These are phyloP conservation scores for Laticauda colubrina DNA, from an alignment of 2,113 vertebrate genomes.

Conservation along the genomic window DNA sequence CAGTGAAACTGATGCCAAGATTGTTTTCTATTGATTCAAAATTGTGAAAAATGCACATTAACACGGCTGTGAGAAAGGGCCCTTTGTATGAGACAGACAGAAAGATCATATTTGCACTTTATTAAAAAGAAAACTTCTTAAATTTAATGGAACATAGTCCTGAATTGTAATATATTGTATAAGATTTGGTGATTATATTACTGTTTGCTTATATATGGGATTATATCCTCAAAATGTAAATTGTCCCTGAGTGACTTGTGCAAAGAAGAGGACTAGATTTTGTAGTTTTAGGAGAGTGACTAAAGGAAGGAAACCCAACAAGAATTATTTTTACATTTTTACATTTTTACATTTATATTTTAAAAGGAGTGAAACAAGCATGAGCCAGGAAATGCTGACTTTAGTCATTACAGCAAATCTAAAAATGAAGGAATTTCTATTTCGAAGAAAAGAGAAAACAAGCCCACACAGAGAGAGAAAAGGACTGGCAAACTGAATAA, in stretches of 20 bases:
- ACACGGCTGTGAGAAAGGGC: neutral
- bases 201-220: neutral
- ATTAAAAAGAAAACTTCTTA: neutral
- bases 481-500: conserved; percentile 35
- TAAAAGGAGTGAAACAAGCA: neutral
- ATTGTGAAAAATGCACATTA: neutral
- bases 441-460: neutral
- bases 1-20: neutral
- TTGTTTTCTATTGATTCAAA: neutral
- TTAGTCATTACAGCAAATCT: conserved; percentile 2
- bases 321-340: neutral
- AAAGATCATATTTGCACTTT: neutral
- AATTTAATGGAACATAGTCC: neutral
- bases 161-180: neutral
- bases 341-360: neutral
- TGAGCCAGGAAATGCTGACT: neutral
- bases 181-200: neutral
- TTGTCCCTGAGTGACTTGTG: neutral
- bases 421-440: conserved; percentile 25
- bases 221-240: neutral
- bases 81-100: neutral
- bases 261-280: neutral
- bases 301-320: neutral
- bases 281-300: neutral
- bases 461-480: neutral